These are phyloP conservation scores for Cryptomyrus ogoouensis DNA, from an alignment of 2,113 vertebrate genomes.

Conservation along the genomic window DNA sequence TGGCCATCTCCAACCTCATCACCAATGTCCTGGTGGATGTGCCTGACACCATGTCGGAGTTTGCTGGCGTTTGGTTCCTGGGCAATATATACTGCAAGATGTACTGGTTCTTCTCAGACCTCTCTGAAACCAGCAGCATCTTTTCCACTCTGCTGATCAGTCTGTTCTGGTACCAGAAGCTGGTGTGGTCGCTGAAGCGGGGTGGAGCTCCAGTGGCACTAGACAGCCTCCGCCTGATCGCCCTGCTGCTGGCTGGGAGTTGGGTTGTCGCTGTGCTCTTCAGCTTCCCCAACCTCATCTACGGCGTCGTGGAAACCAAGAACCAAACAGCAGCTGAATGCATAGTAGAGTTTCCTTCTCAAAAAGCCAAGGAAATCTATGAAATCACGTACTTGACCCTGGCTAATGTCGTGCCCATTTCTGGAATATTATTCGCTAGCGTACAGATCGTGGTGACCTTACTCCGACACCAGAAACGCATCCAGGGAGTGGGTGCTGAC, in stretches of 20 bases:
- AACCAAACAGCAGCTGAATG: constrained; percentile 46
- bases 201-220: constrained; percentile 48
- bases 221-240: constrained; percentile 49
- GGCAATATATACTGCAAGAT: constrained; percentile 49
- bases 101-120: constrained; percentile 51
- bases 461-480: constrained; percentile 44
- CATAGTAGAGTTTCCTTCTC: constrained; percentile 36
- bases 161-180: constrained; percentile 64
- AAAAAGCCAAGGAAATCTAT: constrained; percentile 33
- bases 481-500: constrained; percentile 30
- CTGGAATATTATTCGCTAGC: constrained; percentile 48
- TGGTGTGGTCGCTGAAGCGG: constrained; percentile 56
- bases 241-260: constrained; percentile 46
- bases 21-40: constrained; percentile 65
- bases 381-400: constrained; percentile 51
- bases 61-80: constrained; percentile 49
- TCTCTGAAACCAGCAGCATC: constrained; percentile 67
- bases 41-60: constrained; percentile 52
- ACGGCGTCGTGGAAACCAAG: not conserved
- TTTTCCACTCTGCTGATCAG: constrained; percentile 64
- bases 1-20: constrained; percentile 65
- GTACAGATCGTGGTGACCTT: constrained; percentile 55
- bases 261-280: constrained; percentile 51
- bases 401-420: constrained; percentile 51
- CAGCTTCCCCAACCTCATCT: constrained; percentile 52